Conservation (phyloP, 2,888 invertebrate genomes). For the Cephus pulcher region DNA sequence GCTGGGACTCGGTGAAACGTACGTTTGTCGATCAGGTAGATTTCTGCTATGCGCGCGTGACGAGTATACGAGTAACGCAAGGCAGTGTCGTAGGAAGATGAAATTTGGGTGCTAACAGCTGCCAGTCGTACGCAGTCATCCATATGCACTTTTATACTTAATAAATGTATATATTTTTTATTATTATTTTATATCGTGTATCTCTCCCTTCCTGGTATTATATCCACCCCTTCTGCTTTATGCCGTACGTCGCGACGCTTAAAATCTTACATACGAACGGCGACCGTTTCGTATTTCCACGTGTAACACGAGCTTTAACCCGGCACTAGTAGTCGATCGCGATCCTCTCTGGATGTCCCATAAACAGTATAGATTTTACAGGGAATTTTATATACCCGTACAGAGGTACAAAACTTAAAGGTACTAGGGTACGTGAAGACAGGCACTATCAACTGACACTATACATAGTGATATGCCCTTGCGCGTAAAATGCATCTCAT, state of each 20-base stretch:
- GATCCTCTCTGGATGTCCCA: neutral
- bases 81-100: neutral
- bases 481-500: conserved; percentile 41
- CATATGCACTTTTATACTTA: neutral
- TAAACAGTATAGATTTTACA: neutral
- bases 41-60: neutral
- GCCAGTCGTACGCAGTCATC: neutral
- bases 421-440: neutral
- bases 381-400: neutral
- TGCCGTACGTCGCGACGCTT: neutral
- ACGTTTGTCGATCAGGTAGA: neutral
- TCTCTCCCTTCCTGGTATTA: neutral
- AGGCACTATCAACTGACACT: conserved; percentile 7
- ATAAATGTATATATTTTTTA: neutral
- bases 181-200: neutral
- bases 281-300: neutral
- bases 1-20: neutral
- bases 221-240: neutral
- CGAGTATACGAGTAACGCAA: neutral
- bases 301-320: neutral
- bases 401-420: neutral
- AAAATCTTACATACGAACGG: neutral
- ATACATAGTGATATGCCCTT: conserved; percentile 28
- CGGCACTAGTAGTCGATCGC: neutral
- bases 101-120: neutral